Evolutionary conservation across 2,888 invertebrate genomes (phyloP).

Genomic region (Caenorhabditis afra): DNA sequence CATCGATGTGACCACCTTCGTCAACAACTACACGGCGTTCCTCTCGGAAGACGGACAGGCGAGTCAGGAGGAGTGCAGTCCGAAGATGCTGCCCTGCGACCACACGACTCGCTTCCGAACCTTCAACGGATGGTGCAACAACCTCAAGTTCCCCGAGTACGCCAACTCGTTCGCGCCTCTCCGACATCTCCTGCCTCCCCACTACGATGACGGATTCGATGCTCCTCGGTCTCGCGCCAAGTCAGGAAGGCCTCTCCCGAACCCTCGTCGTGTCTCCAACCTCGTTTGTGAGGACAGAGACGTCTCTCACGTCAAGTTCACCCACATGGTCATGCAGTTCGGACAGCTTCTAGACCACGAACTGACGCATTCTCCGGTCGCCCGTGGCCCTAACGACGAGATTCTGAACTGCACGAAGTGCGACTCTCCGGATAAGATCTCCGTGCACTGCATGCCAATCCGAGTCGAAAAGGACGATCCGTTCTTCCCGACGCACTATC

Average conservation of each 20-base stretch:
- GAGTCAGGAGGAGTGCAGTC: slow-evolving; percentile 73
- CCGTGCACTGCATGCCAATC: slow-evolving; percentile 95
- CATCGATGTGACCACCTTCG: slow-evolving; percentile 74
- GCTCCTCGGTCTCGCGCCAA: slow-evolving; percentile 71
- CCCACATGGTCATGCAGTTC: slow-evolving; percentile 88
- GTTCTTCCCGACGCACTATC: slow-evolving; percentile 88
- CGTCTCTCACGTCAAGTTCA: slow-evolving; percentile 77
- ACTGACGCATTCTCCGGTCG: slow-evolving; percentile 79
- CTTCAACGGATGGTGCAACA: slow-evolving; percentile 92
- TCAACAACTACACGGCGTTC: slow-evolving; percentile 79
- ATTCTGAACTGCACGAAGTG: slow-evolving; percentile 84
- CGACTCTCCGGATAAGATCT: slow-evolving; percentile 90
- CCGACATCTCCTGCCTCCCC: slow-evolving; percentile 83
- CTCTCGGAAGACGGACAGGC: slow-evolving; percentile 73
- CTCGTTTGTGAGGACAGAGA: slow-evolving; percentile 76
- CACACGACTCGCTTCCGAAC: slow-evolving; percentile 85
- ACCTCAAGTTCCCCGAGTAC: slow-evolving; percentile 82
- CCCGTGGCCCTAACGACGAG: slow-evolving; percentile 79
- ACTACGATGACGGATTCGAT: slow-evolving; percentile 87
- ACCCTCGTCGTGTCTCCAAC: slow-evolving; percentile 78
- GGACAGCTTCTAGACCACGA: slow-evolving; percentile 94
- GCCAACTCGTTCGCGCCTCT: slow-evolving; percentile 78
- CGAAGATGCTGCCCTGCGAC: slow-evolving; percentile 80
- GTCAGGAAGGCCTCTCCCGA: slow-evolving; percentile 75
- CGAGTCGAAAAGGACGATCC: slow-evolving; percentile 92